Evolutionary conservation across 35 echinoderm and acorn worm genomes (phyloP), one percentile per base, ranked within the genome.

Genomic region (Ophioderma brevispina): DNA sequence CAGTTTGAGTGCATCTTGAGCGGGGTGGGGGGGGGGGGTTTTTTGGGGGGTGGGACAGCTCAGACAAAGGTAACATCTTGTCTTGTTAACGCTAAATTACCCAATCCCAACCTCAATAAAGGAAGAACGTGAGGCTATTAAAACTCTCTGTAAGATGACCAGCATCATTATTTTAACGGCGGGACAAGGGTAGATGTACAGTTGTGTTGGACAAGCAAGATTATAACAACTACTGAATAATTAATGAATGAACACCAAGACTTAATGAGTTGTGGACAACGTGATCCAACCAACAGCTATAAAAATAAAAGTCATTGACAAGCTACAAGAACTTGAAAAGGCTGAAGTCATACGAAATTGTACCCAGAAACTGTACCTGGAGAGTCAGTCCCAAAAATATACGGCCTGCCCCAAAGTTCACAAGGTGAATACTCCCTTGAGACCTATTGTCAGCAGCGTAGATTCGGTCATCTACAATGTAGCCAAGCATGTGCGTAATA

Each of bases 361-460:
- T 64, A 85, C n/a, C 82, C 40, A 64, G 15, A 85, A 37, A 31
- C 55, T 52, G 35, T 59, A 85, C 46, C 82, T 42, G 79, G 79
- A 13, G 79, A 37, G 32, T 34, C 79, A 14, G 79, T 81, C 33
- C 85, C 85, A 23, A 87, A 87, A 77, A 37, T 87, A 11, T 87
- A 78, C 59, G 85, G 85, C 30, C 64, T 88, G 64, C n/a, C 86
- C 86, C 0, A 88, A 88, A 77, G 40, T 79, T 32, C 86, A 88
- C 46, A 88, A 88, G 36, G 34, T 13, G 11, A 80, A 80, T 75
- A 79, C 70, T 30, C 86, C 86, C 28, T 40, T 89, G 19, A 13
- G 86, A 40, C 86, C 86, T 40, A 88, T 88, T 40, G 86, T 88
- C 0, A 79, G 75, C 39, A 88, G 86, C 46, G 49, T 88, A 40